Base-by-base conservation (phyloP, 2,797 vertebrate genomes). In the Bradypodion pumilum region DNA sequence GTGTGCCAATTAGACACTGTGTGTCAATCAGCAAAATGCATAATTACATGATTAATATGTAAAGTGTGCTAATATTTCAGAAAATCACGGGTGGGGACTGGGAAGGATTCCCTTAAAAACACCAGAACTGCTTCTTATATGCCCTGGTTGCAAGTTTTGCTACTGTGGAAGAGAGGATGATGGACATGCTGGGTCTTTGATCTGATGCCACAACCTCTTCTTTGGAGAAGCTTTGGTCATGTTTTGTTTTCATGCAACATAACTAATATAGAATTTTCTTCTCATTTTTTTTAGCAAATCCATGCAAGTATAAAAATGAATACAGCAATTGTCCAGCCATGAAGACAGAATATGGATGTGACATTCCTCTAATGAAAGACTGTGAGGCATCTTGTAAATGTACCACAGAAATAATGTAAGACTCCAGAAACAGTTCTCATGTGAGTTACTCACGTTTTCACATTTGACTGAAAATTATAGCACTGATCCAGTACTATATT, bases 241-340 rank as follows among this genome's bases (percentile, higher is more conserved):
- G 25, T 56, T 21, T 56, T 56, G 5, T 56, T 56, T 68, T 19
- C 32, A 49, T 60, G 35, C 32, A 21, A 19, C n/a, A 44, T 19
- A 32, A 10, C 40, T 35, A 25, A 29, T 44, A n/a, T n/a, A n/a
- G n/a, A n/a, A n/a, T 21, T 63, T 15, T 63, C n/a, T 49, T 13
- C 74, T 63, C 46, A 12, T 35, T 82, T n/a, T n/a, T 73, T 73
- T 74, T 49, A 82, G 80, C 80, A 23, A 82, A 82, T 52, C 80
- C 80, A 25, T 82, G 80, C 27, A 16, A 2, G 7, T 0, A 74
- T 15, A 0, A 0, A 2, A 44, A 82, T 49, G 0, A 0, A 0
- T 74, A 27, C 12, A 3, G 0, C 7, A 82, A 74, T 32, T 82
- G 80, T 21, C 10, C 7, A 1, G 2, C 8, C 0, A 35, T 74